Evolutionary conservation across 2,888 invertebrate genomes (phyloP).

Genomic region (Cynaeus angustus): DNA sequence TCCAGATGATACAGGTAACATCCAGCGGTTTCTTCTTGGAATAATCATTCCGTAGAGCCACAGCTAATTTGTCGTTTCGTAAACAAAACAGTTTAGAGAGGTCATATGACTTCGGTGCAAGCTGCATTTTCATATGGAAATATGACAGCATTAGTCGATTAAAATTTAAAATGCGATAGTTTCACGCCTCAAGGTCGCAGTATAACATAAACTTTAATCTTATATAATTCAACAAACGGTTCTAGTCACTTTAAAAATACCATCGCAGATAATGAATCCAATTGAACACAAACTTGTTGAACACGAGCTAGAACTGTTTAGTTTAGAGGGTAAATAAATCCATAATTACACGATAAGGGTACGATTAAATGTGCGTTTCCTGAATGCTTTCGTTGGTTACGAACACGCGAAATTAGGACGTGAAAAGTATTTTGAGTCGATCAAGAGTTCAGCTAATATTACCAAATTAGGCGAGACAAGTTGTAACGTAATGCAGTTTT

Average conservation of each 20-base stretch:
- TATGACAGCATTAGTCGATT: background rate
- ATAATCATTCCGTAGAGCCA: too few relatives aligned
- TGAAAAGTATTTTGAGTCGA: too few relatives aligned
- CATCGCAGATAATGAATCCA: slow-evolving; percentile 10
- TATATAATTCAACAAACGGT: slow-evolving; percentile 21
- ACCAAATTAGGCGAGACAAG: too few relatives aligned
- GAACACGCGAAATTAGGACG: too few relatives aligned
- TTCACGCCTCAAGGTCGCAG: slow-evolving; percentile 20
- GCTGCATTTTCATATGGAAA: background rate
- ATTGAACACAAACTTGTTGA: background rate
- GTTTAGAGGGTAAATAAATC: slow-evolving; percentile 12
- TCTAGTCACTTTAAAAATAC: slow-evolving; percentile 13
- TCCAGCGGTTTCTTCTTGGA: background rate
- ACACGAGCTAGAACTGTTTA: slow-evolving; percentile 1
- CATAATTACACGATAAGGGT: slow-evolving; percentile 11
- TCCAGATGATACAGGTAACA: slow-evolving; percentile 27
- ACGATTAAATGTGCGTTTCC: too few relatives aligned
- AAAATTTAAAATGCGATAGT: slow-evolving; percentile 25
- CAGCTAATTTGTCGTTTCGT: background rate
- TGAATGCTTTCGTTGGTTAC: too few relatives aligned
- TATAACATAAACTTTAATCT: slow-evolving; percentile 20
- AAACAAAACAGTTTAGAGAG: background rate
- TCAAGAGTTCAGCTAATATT: too few relatives aligned
- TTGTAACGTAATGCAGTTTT: too few relatives aligned
- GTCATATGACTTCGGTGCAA: too few relatives aligned